Conservation (phyloP, 2,797 vertebrate species). For the Acrocephalus scirpaceus region DNA sequence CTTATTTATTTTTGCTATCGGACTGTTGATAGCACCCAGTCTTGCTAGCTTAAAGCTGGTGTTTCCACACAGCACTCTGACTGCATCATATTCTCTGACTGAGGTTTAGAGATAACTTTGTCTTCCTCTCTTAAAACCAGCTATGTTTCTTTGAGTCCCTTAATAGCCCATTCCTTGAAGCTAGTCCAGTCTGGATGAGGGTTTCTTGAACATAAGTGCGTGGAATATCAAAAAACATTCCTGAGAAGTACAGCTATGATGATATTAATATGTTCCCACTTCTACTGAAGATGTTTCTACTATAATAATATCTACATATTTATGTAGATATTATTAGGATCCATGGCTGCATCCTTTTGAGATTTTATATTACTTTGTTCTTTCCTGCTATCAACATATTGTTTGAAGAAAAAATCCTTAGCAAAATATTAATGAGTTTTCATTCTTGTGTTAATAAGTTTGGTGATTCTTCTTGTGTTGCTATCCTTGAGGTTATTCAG, state of each 20-base stretch:
- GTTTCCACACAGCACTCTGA: not conserved
- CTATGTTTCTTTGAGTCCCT: not conserved
- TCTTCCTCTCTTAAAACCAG: not conserved
- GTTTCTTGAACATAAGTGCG: not conserved
- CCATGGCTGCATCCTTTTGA: not conserved
- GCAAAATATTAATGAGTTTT: slow-evolving; percentile 3
- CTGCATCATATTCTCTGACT: not conserved
- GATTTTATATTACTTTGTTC: not conserved
- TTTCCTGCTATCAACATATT: not conserved
- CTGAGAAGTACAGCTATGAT: not conserved
- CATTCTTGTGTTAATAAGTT: not conserved
- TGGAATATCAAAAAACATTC: not conserved
- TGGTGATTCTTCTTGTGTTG: not conserved
- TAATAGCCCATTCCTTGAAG: not conserved
- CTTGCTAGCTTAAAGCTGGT: not conserved
- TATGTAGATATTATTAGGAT: not conserved
- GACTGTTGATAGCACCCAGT: not conserved
- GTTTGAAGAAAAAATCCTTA: not conserved
- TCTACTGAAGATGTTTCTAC: not conserved
- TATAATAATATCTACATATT: not conserved
- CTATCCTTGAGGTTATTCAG: not conserved
- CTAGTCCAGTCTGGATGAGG: not conserved
- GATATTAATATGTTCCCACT: not conserved
- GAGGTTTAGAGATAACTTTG: not conserved
- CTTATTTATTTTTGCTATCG: not conserved